Percentiles rank a stretch among this genome's conserved stretches.
Evolutionary conservation across 1,140 invertebrate species (phyloP).

Genomic region (Lutraria rhynchaena): DNA sequence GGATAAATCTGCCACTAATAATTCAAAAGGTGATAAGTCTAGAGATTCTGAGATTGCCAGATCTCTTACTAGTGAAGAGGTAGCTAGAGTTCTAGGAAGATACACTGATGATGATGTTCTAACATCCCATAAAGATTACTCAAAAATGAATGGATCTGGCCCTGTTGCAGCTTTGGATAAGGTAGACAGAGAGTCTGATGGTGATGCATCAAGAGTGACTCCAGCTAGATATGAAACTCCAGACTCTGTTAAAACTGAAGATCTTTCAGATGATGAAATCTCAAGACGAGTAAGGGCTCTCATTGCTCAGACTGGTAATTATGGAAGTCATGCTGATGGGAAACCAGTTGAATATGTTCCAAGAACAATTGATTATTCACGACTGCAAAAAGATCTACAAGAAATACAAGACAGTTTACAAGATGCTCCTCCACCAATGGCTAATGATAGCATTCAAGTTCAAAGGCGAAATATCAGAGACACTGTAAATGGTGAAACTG

Average conservation of each 20-base stretch:
- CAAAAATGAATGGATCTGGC: background rate
- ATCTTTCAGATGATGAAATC: slow-evolving; percentile 50
- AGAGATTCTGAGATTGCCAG: slow-evolving; percentile 30
- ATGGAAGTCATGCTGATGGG: background rate
- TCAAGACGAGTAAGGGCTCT: slow-evolving; percentile 37
- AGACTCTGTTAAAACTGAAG: background rate
- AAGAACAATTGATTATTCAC: slow-evolving; percentile 67
- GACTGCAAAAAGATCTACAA: slow-evolving; percentile 72
- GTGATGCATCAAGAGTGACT: background rate
- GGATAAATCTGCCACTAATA: background rate
- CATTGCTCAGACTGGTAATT: slow-evolving; percentile 8
- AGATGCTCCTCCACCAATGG: slow-evolving; percentile 42
- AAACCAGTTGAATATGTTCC: slow-evolving; percentile 40
- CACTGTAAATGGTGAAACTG: slow-evolving; percentile 26
- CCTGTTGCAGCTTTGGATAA: slow-evolving; percentile 42
- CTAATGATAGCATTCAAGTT: slow-evolving; percentile 40
- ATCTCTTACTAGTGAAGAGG: slow-evolving; percentile 54
- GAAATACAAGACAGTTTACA: slow-evolving; percentile 75
- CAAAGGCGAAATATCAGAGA: slow-evolving; percentile 17
- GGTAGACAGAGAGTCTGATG: background rate
- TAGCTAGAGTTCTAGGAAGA: slow-evolving; percentile 47
- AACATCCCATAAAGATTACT: background rate
- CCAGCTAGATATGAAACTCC: background rate
- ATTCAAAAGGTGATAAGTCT: background rate
- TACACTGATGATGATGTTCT: slow-evolving; percentile 44